Evolutionary conservation across 1,140 invertebrate species (phyloP).

Genomic region (Araneus ventricosus): DNA sequence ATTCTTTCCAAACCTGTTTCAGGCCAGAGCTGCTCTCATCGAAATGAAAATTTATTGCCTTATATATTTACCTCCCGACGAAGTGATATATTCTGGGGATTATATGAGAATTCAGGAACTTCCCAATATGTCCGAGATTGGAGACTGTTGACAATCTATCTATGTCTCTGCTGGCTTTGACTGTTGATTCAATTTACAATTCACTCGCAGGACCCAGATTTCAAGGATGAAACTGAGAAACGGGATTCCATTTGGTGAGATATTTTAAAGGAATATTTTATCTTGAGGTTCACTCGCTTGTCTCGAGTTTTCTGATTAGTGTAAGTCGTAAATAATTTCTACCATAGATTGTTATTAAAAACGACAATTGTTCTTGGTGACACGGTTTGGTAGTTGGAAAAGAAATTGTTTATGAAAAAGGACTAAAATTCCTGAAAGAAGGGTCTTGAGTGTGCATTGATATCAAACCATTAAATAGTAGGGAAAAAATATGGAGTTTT

Average conservation of each 20-base stretch:
- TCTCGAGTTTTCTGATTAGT: too few relatives aligned
- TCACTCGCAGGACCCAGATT: background rate
- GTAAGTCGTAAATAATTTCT: too few relatives aligned
- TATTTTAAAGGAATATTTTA: background rate
- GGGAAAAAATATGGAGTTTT: too few relatives aligned
- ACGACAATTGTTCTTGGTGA: too few relatives aligned
- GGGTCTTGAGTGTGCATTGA: too few relatives aligned
- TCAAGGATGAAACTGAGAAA: background rate
- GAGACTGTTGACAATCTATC: background rate
- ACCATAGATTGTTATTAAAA: too few relatives aligned
- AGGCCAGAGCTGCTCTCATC: background rate
- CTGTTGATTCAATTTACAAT: slow-evolving; percentile 19
- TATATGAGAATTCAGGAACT: background rate
- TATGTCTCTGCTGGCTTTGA: background rate
- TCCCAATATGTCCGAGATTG: background rate
- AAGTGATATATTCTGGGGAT: background rate
- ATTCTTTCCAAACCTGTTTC: background rate
- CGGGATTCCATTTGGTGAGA: background rate
- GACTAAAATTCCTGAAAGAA: too few relatives aligned
- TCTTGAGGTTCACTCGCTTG: background rate
- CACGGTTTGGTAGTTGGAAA: too few relatives aligned
- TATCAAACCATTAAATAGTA: too few relatives aligned
- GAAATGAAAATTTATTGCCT: slow-evolving; percentile 24
- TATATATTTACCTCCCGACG: background rate
- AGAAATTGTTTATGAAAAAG: too few relatives aligned